A percentile compares a stretch with the other conserved stretches of the same genome.
Evolutionary conservation across 2,888 invertebrate species (phyloP).

Genomic region (Troides helena): DNA sequence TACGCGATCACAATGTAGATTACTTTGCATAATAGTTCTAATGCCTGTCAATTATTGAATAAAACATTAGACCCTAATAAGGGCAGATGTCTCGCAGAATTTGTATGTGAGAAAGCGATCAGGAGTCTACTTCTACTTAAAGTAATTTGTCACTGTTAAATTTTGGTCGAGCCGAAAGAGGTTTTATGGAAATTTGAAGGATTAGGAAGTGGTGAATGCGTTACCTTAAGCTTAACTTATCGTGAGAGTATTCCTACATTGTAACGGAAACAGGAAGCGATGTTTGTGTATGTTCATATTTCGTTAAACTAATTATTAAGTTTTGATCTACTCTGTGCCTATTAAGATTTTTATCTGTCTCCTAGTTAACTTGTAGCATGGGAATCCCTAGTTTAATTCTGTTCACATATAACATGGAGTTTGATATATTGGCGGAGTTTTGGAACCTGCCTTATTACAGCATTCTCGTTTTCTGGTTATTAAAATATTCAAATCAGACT

Average conservation of each 20-base stretch:
- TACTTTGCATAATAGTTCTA: constrained; percentile 73
- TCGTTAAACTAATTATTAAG: no score
- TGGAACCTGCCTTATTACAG: no score
- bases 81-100: constrained; percentile 54
- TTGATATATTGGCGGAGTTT: no score
- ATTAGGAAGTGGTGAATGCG: constrained; percentile 38
- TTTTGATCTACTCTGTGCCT: no score
- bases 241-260: constrained; percentile 15
- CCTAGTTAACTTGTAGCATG: no score
- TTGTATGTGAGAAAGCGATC: constrained; percentile 61
- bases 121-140: constrained; percentile 33
- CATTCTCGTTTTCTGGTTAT: no score
- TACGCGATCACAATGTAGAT: constrained; percentile 64
- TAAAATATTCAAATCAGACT: no score
- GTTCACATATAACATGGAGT: no score
- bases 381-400: no score
- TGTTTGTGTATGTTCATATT: no score
- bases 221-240: constrained; percentile 2
- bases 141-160: constrained; percentile 73
- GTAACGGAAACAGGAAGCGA: no score
- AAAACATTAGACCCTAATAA: constrained; percentile 58
- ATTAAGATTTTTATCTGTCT: no score
- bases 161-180: constrained; percentile 39
- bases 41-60: constrained; percentile 72
- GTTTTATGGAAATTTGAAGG: constrained; percentile 55